Evolutionary conservation across 2,797 vertebrate species (phyloP), one percentile per base, ranked within the genome.

Genomic region (Sternotherus odoratus): DNA sequence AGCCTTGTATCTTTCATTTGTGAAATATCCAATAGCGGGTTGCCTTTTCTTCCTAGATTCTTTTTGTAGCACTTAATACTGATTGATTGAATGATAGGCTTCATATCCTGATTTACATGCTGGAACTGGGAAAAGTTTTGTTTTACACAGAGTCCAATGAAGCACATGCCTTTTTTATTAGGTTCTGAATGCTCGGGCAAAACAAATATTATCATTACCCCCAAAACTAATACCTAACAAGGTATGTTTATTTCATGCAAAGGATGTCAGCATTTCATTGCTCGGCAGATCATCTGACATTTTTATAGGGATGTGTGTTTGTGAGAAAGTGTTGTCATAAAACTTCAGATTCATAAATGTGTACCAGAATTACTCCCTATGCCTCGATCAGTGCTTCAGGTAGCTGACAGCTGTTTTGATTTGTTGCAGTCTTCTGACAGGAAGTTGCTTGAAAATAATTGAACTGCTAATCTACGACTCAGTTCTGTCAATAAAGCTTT

Each of bases 401-500:
- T 16, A 48, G 6, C 51, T 88, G 60, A 60, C 60, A 85, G 48
- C 1, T 0, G 1, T 39, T 88, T n/a, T 74, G 30, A 30, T 86
- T 86, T 91, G 33, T 54, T 49, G 30, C 51, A 92, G 88, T 51
- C 80, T 95, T 95, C 56, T 10, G 19, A 92, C 77, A 90, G 79
- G 84, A 97, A 95, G n/a, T 83, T 89, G 17, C 79, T 90, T 94
- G 92, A 91, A 95, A 96, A 75, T 91, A 3, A 16, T 24, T 86
- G 51, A 17, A 53, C 69, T 90, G 50, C 85, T 91, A 94, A 46
- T 54, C 86, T 89, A 16, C 60, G 69, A 49, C 75, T 83, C 88
- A 78, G 57, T 90, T 90, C 49, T 94, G 54, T 90, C 72, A 86
- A 57, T 39, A 28, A 30, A 81, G 4, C 60, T 83, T 91, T 89